Percentiles rank a stretch among this genome's conserved stretches.
Conservation (phyloP, 2,888 invertebrate genomes). For the Napeogenes inachia region DNA sequence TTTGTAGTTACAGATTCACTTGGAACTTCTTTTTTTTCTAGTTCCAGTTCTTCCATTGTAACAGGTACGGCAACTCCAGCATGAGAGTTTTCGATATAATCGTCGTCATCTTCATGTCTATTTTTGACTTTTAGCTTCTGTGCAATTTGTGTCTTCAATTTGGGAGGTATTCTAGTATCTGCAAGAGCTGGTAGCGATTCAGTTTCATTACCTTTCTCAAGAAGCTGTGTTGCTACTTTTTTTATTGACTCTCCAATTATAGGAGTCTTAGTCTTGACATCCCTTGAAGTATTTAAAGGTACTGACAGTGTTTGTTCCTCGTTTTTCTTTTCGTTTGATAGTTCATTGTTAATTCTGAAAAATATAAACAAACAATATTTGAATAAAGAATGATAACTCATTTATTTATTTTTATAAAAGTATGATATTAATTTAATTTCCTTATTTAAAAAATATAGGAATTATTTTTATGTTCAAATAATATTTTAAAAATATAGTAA, state of each 20-base stretch:
- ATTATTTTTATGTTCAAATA: too few relatives aligned
- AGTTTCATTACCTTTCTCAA: conserved; percentile 65
- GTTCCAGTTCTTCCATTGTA: conserved; percentile 79
- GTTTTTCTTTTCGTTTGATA: conserved; percentile 19
- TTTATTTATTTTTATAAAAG: too few relatives aligned
- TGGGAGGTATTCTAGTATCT: conserved; percentile 81
- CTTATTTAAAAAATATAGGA: too few relatives aligned
- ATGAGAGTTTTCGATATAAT: conserved; percentile 72
- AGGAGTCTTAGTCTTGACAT: conserved; percentile 62
- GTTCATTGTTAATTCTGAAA: conserved; percentile 23
- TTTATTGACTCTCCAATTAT: conserved; percentile 77
- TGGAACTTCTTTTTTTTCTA: conserved; percentile 65
- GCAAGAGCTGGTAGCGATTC: conserved; percentile 61
- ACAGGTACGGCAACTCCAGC: conserved; percentile 82
- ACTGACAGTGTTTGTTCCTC: conserved; percentile 30
- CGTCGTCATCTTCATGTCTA: conserved; percentile 56
- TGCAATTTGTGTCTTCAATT: conserved; percentile 73
- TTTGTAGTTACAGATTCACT: conserved; percentile 75
- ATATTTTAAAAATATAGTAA: too few relatives aligned
- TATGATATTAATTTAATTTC: too few relatives aligned
- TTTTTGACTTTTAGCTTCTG: conserved; percentile 65
- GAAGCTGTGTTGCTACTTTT: conserved; percentile 76
- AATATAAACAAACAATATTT: conserved; percentile 8
- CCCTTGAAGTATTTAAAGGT: conserved; percentile 47
- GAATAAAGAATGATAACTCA: too few relatives aligned